Conservation (phyloP, 2,888 invertebrate species). For the Seira sanloemensis region DNA sequence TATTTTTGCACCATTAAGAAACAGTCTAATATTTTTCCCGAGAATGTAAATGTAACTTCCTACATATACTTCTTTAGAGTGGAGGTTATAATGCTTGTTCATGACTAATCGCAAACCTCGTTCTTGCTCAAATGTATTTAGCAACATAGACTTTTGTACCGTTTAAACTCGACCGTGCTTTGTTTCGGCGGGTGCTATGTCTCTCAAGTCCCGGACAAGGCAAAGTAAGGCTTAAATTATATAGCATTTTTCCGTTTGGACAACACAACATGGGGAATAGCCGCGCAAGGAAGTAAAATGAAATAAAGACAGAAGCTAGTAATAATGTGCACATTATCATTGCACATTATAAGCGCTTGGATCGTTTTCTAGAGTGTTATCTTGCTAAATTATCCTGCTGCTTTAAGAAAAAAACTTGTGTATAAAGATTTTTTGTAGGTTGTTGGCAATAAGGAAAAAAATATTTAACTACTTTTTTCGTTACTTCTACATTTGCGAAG, state of each 20-base stretch:
- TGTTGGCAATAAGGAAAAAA: neutral
- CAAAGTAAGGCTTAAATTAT: slow-evolving; percentile 44
- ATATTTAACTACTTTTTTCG: slow-evolving; percentile 7
- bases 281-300: neutral
- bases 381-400: slow-evolving; percentile 44
- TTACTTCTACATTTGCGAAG: neutral
- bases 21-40: neutral
- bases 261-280: neutral
- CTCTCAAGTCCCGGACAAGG: neutral
- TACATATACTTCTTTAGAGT: neutral
- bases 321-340: slow-evolving; percentile 51
- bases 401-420: neutral
- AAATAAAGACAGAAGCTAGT: slow-evolving; percentile 34
- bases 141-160: neutral
- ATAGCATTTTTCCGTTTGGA: slow-evolving; percentile 22
- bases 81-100: no score
- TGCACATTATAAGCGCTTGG: slow-evolving; percentile 30
- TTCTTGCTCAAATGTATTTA: no score
- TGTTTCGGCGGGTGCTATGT: neutral
- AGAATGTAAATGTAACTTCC: neutral
- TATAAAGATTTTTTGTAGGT: neutral
- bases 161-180: neutral
- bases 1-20: neutral
- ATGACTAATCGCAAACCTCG: no score
- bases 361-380: slow-evolving; percentile 40